Percentiles rank a stretch among this genome's conserved stretches.
Evolutionary conservation across 35 echinoderm and acorn worm genomes (phyloP).

Genomic region (Anneissia japonica): DNA sequence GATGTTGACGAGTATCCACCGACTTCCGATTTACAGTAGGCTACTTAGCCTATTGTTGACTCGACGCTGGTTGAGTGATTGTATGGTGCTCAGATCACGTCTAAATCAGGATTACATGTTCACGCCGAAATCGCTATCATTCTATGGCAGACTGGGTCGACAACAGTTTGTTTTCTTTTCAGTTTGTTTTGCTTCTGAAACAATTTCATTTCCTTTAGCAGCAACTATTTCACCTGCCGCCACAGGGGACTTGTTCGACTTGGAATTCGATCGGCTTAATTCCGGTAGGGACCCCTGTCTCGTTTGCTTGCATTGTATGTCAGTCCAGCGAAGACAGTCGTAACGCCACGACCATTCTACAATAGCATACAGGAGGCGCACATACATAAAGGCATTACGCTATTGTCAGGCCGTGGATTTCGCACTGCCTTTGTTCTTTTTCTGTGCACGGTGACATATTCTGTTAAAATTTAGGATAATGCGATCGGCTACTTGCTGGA

Average conservation of each 20-base stretch:
- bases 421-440: neutral
- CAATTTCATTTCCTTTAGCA: neutral
- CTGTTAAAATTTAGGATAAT: neutral
- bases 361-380: neutral
- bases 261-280: neutral
- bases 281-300: neutral
- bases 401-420: no score
- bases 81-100: neutral
- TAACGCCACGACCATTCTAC: neutral
- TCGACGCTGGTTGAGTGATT: no score
- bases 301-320: neutral
- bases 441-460: neutral
- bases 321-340: neutral
- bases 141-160: neutral
- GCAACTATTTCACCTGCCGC: neutral
- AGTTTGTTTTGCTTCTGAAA: neutral
- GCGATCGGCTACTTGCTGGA: neutral
- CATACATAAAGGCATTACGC: neutral
- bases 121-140: neutral
- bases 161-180: neutral
- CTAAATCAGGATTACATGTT: neutral
- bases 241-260: neutral
- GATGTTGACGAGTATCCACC: neutral
- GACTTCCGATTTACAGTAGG: neutral
- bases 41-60: neutral